A percentile compares a stretch with the other conserved stretches of the same genome.
Conservation (phyloP, 1,140 invertebrate species). For the Chymomyza costata region DNA sequence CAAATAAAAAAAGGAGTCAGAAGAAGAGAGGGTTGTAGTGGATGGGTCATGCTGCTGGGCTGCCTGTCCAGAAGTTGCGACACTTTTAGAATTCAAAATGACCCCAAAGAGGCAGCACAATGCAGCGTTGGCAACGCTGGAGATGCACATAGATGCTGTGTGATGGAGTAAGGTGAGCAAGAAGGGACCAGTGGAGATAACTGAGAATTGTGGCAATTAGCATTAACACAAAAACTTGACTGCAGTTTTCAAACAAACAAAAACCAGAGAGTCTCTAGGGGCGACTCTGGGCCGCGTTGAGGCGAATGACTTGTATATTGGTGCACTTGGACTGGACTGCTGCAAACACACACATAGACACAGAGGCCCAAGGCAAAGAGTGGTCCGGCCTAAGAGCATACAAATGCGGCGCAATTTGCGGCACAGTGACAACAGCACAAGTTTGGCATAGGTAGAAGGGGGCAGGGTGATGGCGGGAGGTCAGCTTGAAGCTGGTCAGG, state of each 20-base stretch:
- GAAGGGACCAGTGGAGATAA: no score
- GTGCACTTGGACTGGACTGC: conserved; percentile 36
- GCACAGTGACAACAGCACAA: conserved; percentile 51
- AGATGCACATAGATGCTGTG: conserved; percentile 10
- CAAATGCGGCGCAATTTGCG: conserved; percentile 66
- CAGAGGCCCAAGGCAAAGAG: conserved; percentile 4
- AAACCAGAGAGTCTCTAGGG: conserved; percentile 10
- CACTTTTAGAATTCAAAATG: conserved; percentile 42
- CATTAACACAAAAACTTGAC: conserved; percentile 56
- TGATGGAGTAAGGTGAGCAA: conserved; percentile 15
- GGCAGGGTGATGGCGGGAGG: background rate
- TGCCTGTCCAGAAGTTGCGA: no score
- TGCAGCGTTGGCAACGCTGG: no score
- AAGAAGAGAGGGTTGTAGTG: no score
- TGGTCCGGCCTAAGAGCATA: conserved; percentile 47
- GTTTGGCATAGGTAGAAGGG: conserved; percentile 10
- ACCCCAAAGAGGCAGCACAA: conserved; percentile 24
- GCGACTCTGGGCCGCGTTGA: conserved; percentile 1
- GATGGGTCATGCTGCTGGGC: no score
- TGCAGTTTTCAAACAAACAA: conserved; percentile 56
- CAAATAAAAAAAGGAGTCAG: no score
- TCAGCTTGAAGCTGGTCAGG: background rate
- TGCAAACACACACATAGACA: conserved; percentile 3
- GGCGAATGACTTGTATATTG: conserved; percentile 68
- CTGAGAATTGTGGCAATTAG: conserved; percentile 47